A percentile compares a stretch with the other conserved stretches of the same genome.
These are phyloP conservation scores for Eucriotettix oculatus DNA, from an alignment of 2,888 invertebrate species.

Conservation along the genomic window DNA sequence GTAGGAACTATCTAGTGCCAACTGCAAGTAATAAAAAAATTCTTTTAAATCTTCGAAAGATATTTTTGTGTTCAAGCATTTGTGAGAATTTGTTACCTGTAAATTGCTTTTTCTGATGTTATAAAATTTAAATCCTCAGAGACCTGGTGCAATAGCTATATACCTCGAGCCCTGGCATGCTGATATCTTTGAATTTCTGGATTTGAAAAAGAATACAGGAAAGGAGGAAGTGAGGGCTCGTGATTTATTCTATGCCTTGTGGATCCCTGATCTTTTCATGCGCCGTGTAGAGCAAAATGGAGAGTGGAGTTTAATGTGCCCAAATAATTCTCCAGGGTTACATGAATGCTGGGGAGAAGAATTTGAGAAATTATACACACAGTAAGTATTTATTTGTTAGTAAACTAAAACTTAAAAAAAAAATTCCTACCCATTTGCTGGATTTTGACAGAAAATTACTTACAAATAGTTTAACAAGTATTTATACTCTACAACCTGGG, in stretches of 20 bases:
- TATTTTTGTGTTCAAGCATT: too few relatives aligned
- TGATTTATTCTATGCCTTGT: slow-evolving; percentile 90
- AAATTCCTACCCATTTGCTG: too few relatives aligned
- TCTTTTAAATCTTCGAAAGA: too few relatives aligned
- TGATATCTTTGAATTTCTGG: slow-evolving; percentile 88
- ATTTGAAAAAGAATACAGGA: slow-evolving; percentile 86
- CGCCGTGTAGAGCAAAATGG: slow-evolving; percentile 69
- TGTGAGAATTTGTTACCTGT: too few relatives aligned
- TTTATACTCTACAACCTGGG: too few relatives aligned
- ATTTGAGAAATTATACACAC: slow-evolving; percentile 73
- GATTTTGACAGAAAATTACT: too few relatives aligned
- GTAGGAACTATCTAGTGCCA: too few relatives aligned
- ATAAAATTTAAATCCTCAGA: slow-evolving; percentile 20
- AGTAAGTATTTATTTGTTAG: slow-evolving; percentile 25
- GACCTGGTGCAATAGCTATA: slow-evolving; percentile 94
- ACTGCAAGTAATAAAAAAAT: too few relatives aligned
- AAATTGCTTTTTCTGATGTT: too few relatives aligned
- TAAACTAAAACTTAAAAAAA: not conserved
- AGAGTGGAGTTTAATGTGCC: slow-evolving; percentile 94
- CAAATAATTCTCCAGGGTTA: slow-evolving; percentile 79
- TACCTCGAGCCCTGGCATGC: slow-evolving; percentile 99
- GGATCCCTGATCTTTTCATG: slow-evolving; percentile 99
- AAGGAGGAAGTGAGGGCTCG: slow-evolving; percentile 88
- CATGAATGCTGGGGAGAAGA: slow-evolving; percentile 88
- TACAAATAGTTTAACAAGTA: too few relatives aligned